A percentile compares a stretch with the other conserved stretches of the same genome.
These are phyloP conservation scores for human DNA, from an alignment of 2,113 vertebrate genomes.

Conservation along the genomic window DNA sequence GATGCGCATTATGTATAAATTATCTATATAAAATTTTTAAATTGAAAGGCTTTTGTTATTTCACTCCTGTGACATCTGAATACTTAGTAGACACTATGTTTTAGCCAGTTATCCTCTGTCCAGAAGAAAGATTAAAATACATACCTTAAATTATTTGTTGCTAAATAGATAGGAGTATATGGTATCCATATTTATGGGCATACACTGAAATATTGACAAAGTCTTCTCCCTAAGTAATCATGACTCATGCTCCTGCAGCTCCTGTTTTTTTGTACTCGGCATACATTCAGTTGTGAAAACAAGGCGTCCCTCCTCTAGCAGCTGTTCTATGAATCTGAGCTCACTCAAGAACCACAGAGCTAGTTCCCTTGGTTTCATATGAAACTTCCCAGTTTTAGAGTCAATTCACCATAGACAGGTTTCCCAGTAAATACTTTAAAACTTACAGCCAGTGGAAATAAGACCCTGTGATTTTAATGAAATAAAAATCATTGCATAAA, in stretches of 20 bases:
- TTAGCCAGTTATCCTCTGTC: neutral
- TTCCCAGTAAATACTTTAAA: neutral
- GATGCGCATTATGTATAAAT: neutral
- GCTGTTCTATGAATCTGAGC: neutral
- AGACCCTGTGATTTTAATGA: neutral
- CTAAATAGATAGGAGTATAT: neutral
- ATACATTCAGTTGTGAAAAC: neutral
- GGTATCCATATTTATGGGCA: fast-evolving
- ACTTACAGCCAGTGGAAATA: neutral
- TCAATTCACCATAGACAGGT: neutral
- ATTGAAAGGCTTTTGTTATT: neutral
- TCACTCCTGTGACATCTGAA: neutral
- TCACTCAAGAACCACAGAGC: neutral
- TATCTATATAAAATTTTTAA: neutral
- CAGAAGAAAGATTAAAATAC: neutral
- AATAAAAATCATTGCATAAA: slow-evolving; percentile 15
- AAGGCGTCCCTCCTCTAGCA: neutral
- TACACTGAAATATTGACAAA: neutral
- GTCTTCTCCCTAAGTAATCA: neutral
- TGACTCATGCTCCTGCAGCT: neutral
- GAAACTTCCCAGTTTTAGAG: neutral
- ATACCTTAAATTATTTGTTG: neutral
- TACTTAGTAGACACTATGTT: neutral
- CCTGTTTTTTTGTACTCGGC: neutral
- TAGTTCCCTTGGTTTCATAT: neutral